A percentile compares a stretch with the other conserved stretches of the same genome.
Evolutionary conservation across 2,888 invertebrate species (phyloP).

Genomic region (Chloroclysta siterata): DNA sequence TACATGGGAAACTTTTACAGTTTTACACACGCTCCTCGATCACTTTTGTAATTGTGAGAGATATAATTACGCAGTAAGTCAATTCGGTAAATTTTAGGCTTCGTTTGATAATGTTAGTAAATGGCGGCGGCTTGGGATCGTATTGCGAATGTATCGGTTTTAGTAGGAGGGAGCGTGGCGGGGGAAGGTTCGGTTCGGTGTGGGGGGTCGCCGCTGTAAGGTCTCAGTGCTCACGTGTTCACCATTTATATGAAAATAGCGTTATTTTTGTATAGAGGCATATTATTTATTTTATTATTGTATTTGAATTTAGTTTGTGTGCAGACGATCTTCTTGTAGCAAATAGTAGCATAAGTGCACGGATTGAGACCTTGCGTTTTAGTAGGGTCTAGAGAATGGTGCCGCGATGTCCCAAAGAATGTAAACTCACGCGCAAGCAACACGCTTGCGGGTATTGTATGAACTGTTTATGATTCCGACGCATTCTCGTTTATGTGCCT

Average conservation of each 20-base stretch:
- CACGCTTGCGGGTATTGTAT: conserved; percentile 53
- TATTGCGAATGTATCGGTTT: conserved; percentile 39
- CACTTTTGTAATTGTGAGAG: conserved; percentile 81
- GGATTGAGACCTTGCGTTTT: conserved; percentile 79
- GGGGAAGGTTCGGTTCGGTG: conserved; percentile 13
- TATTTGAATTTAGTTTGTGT: conserved; percentile 72
- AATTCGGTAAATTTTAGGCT: conserved; percentile 57
- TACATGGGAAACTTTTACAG: conserved; percentile 67
- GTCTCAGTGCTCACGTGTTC: conserved; percentile 78
- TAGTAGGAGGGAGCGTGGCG: conserved; percentile 40
- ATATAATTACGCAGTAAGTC: conserved; percentile 66
- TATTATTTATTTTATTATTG: conserved; percentile 79
- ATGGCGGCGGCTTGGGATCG: conserved; percentile 47
- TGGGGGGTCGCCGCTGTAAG: conserved; percentile 48
- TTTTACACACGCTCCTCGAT: conserved; percentile 76
- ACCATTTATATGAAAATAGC: conserved; percentile 69
- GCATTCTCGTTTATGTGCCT: conserved; percentile 46
- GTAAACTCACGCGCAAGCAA: conserved; percentile 70
- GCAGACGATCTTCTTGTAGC: conserved; percentile 69
- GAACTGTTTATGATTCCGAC: conserved; percentile 47
- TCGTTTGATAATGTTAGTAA: conserved; percentile 35
- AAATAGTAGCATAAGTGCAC: conserved; percentile 78
- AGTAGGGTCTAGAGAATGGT: conserved; percentile 77
- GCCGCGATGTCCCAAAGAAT: conserved; percentile 82
- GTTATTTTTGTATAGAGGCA: conserved; percentile 83